Conservation (phyloP, 2,797 vertebrate species). For the Lutjanus campechanus region DNA sequence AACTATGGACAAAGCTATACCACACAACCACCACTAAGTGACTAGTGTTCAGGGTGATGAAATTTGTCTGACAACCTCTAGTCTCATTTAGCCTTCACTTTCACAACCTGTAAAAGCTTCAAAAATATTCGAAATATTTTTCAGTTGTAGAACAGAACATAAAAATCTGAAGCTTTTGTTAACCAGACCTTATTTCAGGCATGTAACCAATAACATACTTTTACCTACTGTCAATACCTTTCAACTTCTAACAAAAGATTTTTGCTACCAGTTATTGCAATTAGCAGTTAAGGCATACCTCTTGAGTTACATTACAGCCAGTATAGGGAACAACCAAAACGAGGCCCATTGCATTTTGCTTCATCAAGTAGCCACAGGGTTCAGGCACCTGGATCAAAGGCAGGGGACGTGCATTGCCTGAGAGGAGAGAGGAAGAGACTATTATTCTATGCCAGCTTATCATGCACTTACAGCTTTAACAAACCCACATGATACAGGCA, state of each 20-base stretch:
- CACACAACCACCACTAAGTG: too few species aligned
- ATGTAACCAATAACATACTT: background rate
- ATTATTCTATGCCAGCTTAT: accelerated
- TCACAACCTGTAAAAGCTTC: too few species aligned
- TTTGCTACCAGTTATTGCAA: background rate
- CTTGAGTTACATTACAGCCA: conserved; percentile 68
- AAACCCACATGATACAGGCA: background rate
- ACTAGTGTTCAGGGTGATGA: too few species aligned
- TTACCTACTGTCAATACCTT: background rate
- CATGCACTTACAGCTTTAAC: background rate
- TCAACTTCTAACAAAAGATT: background rate
- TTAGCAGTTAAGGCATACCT: conserved; percentile 41
- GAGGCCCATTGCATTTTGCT: conserved; percentile 37
- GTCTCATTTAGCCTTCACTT: too few species aligned
- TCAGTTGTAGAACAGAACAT: too few species aligned
- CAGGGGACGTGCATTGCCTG: conserved; percentile 43
- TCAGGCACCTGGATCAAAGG: conserved; percentile 58
- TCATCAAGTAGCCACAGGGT: conserved; percentile 60
- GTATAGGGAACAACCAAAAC: conserved; percentile 63
- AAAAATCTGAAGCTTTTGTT: too few species aligned
- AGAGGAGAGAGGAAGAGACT: accelerated
- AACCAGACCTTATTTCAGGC: too few species aligned
- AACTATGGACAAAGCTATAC: too few species aligned
- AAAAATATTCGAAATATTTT: too few species aligned
- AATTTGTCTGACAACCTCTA: too few species aligned